phyloP scores from a whole-genome alignment of 2,888 invertebrate genomes.

The Enoplolaimus lenunculus region DNA sequence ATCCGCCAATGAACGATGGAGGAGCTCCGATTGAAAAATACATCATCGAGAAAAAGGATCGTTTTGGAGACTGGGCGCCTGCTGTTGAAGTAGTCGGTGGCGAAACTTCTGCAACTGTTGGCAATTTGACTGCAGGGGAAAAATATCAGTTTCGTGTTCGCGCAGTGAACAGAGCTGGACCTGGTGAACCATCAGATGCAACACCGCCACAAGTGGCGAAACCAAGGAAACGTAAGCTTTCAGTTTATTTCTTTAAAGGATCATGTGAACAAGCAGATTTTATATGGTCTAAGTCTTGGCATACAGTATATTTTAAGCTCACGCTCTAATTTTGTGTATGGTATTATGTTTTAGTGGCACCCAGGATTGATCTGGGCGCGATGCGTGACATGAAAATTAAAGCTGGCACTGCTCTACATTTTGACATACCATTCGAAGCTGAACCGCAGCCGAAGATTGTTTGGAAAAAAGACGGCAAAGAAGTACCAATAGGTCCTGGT shows the following conservation, averaged over 20 bases:
- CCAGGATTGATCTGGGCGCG: constrained; percentile 70
- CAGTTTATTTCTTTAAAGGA: neutral
- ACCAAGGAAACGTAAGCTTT: constrained; percentile 40
- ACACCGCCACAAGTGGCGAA: constrained; percentile 73
- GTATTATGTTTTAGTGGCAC: constrained; percentile 53
- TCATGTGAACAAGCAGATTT: no score
- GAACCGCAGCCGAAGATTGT: constrained; percentile 76
- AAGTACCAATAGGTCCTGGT: constrained; percentile 55
- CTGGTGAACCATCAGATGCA: constrained; percentile 71
- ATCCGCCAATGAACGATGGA: constrained; percentile 76
- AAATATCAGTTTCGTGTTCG: constrained; percentile 65
- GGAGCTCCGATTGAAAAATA: constrained; percentile 60
- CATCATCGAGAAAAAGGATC: constrained; percentile 41
- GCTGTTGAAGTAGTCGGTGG: constrained; percentile 46
- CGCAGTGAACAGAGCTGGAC: constrained; percentile 80
- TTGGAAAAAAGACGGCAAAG: constrained; percentile 61
- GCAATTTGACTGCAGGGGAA: constrained; percentile 72
- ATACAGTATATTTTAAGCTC: no score
- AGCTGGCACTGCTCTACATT: constrained; percentile 77
- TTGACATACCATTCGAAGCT: constrained; percentile 83
- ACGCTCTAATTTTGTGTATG: no score
- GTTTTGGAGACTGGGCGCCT: constrained; percentile 37
- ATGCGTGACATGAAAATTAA: constrained; percentile 77
- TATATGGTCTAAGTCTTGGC: no score
- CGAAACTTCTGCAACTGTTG: constrained; percentile 63